phyloP scores from a whole-genome alignment of 2,113 vertebrate species.

The Mionectes macconnelli region DNA sequence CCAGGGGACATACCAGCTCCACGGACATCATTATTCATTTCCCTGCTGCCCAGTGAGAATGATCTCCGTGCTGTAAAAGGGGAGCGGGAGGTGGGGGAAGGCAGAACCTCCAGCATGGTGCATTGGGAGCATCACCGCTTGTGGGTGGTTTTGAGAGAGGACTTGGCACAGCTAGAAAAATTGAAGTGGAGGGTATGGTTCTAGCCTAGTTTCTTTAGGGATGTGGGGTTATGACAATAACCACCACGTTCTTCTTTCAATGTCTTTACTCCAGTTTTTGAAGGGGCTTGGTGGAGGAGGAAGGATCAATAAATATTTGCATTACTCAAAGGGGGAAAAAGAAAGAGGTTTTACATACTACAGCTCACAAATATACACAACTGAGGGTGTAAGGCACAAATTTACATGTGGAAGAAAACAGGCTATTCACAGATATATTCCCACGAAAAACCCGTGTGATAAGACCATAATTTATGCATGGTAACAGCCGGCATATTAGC shows the following conservation, averaged over 20 bases:
- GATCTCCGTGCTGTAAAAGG: conserved; percentile 5
- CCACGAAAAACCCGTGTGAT: conserved; percentile 79
- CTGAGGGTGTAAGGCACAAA: conserved; percentile 99
- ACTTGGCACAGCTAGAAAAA: conserved; percentile 85
- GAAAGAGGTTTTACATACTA: conserved; percentile 72
- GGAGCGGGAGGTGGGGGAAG: neutral
- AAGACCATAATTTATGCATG: conserved; percentile 75
- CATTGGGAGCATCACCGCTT: conserved; percentile 71
- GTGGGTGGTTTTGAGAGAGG: conserved; percentile 71
- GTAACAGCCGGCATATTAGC: conserved; percentile 78
- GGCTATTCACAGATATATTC: conserved; percentile 86
- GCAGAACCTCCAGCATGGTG: conserved; percentile 62
- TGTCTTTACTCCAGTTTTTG: conserved; percentile 72
- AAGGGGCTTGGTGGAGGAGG: conserved; percentile 31
- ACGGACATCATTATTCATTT: conserved; percentile 51
- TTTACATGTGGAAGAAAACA: conserved; percentile 98
- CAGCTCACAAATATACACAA: conserved; percentile 93
- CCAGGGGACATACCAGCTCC: conserved; percentile 39
- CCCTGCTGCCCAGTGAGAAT: conserved; percentile 40
- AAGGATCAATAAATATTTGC: conserved; percentile 78
- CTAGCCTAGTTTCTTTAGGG: conserved; percentile 60
- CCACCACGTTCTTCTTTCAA: conserved; percentile 78
- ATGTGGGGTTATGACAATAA: conserved; percentile 76
- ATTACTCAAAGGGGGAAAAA: conserved; percentile 69
- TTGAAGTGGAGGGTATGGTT: conserved; percentile 1